phyloP scores from a whole-genome alignment of 2,888 invertebrate species.

The Troilus luridus region DNA sequence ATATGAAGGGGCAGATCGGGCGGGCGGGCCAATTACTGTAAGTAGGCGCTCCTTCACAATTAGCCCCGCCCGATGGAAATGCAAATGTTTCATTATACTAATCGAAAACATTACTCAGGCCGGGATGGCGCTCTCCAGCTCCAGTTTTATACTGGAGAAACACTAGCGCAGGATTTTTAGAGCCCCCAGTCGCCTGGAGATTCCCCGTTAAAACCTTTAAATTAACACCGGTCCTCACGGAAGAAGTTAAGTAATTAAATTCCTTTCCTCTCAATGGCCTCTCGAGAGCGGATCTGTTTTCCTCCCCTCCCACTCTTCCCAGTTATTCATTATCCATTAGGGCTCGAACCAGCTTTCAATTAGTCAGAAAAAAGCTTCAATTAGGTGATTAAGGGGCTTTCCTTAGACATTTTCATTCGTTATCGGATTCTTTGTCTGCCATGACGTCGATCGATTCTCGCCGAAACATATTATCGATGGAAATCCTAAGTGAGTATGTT shows the following conservation, averaged over 20 bases:
- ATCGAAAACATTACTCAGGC: slow-evolving; percentile 56
- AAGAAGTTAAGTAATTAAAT: slow-evolving; percentile 50
- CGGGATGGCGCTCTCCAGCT: background rate
- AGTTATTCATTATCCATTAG: slow-evolving; percentile 47
- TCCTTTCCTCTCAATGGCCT: slow-evolving; percentile 33
- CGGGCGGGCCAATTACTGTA: slow-evolving; percentile 44
- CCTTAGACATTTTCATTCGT: slow-evolving; percentile 10
- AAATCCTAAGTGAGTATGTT: background rate
- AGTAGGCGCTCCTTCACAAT: slow-evolving; percentile 42
- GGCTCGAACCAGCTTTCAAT: slow-evolving; percentile 27
- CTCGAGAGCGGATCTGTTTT: slow-evolving; percentile 46
- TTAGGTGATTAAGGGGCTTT: slow-evolving; percentile 46
- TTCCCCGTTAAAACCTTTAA: slow-evolving; percentile 47
- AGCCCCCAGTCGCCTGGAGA: background rate
- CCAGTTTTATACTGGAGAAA: slow-evolving; percentile 42
- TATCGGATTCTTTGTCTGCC: background rate
- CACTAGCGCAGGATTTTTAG: slow-evolving; percentile 42
- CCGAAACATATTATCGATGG: background rate
- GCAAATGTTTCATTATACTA: slow-evolving; percentile 53
- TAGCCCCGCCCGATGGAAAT: slow-evolving; percentile 32
- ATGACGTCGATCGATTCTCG: background rate
- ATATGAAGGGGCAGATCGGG: slow-evolving; percentile 20
- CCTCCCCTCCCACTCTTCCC: background rate
- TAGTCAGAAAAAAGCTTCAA: slow-evolving; percentile 32
- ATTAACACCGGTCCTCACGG: slow-evolving; percentile 49